phyloP scores from a whole-genome alignment of 2,797 vertebrate species.

The Etheostoma nigrum region DNA sequence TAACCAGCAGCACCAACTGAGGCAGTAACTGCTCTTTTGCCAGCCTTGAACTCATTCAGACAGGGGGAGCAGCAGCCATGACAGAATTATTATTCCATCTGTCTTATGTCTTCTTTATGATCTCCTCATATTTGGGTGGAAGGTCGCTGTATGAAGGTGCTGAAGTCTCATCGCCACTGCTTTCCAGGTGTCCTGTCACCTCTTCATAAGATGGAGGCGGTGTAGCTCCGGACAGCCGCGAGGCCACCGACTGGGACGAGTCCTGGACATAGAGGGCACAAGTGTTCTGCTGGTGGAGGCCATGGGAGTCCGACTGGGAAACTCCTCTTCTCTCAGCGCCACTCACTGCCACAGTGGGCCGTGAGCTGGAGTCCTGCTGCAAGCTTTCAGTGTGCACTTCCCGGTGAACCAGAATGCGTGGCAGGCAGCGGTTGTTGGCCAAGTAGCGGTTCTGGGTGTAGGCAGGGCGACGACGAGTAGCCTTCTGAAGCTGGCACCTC shows the following conservation, averaged over 20 bases:
- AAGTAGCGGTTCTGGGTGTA: slow-evolving; percentile 91
- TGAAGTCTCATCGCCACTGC: slow-evolving; percentile 86
- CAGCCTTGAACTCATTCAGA: too few species aligned
- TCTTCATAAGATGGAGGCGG: slow-evolving; percentile 92
- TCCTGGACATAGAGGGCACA: slow-evolving; percentile 84
- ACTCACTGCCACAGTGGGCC: slow-evolving; percentile 52
- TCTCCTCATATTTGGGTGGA: slow-evolving; percentile 92
- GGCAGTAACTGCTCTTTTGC: neutral
- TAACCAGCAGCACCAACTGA: slow-evolving; percentile 5
- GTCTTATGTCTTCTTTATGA: slow-evolving; percentile 82
- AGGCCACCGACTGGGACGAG: slow-evolving; percentile 81
- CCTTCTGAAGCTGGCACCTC: slow-evolving; percentile 93
- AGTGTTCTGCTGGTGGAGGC: slow-evolving; percentile 72
- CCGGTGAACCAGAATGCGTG: slow-evolving; percentile 89
- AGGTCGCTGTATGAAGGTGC: slow-evolving; percentile 88
- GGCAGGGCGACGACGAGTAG: slow-evolving; percentile 87
- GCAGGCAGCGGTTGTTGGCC: slow-evolving; percentile 87
- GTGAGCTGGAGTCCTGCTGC: slow-evolving; percentile 75
- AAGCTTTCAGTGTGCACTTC: slow-evolving; percentile 77
- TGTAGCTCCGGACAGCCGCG: slow-evolving; percentile 88
- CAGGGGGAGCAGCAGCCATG: neutral
- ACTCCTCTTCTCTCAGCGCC: slow-evolving; percentile 60
- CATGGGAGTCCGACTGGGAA: slow-evolving; percentile 33
- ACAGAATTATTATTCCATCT: neutral
- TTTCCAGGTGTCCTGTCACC: slow-evolving; percentile 89